phyloP scores from a whole-genome alignment of 2,888 invertebrate species.

The Philopedon plagiatum region DNA sequence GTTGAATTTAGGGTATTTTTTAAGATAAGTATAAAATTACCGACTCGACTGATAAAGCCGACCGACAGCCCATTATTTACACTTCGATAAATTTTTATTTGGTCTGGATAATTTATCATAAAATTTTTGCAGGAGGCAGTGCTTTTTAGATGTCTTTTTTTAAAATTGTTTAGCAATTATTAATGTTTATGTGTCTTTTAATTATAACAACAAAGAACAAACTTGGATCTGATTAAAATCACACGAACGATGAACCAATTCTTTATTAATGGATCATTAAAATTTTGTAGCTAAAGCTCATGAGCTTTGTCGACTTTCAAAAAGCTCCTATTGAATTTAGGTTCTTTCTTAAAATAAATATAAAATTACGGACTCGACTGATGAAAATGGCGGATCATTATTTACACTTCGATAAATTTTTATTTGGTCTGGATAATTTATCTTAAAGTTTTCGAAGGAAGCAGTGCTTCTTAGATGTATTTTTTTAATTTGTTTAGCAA shows the following conservation, averaged over 20 bases:
- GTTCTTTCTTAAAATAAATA: constrained; percentile 15
- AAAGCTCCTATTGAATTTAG: constrained; percentile 42
- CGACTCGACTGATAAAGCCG: background rate
- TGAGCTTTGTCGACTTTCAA: constrained; percentile 35
- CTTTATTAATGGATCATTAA: too few species aligned
- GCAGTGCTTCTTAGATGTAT: too few species aligned
- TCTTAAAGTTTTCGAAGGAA: too few species aligned
- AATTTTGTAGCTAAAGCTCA: constrained; percentile 35
- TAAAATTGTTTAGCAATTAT: too few species aligned
- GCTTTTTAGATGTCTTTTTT: too few species aligned
- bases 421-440: background rate
- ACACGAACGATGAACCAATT: too few species aligned
- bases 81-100: background rate
- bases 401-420: background rate
- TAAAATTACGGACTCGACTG: constrained; percentile 1
- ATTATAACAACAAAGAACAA: too few species aligned
- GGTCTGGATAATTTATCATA: background rate
- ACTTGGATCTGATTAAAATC: too few species aligned
- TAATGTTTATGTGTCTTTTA: too few species aligned
- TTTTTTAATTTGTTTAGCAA: too few species aligned
- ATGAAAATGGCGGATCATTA: background rate
- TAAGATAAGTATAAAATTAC: constrained; percentile 9
- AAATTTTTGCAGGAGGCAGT: too few species aligned
- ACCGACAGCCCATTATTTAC: background rate
- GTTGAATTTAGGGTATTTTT: constrained; percentile 38